phyloP scores from a whole-genome alignment of 2,888 invertebrate species.

The Elgonia sp. region DNA sequence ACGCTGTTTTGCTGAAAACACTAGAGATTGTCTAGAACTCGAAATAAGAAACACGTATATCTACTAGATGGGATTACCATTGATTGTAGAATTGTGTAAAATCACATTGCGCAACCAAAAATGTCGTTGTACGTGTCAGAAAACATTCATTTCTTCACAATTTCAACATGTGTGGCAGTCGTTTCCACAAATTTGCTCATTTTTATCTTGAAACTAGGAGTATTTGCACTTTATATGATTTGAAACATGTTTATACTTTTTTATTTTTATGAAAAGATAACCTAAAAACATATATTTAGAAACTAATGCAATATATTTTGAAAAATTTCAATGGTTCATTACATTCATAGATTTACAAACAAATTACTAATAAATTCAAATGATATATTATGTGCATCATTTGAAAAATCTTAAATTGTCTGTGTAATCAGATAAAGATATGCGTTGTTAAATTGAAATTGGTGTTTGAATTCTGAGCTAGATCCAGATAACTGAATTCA shows the following conservation, averaged over 20 bases:
- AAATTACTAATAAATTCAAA: too few species aligned
- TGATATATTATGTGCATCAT: too few species aligned
- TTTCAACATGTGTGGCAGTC: constrained; percentile 56
- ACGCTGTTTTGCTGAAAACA: constrained; percentile 69
- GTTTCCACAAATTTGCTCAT: constrained; percentile 37
- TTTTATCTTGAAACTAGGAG: constrained; percentile 40
- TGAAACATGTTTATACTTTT: not conserved
- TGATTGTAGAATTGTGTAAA: constrained; percentile 74
- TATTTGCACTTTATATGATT: constrained; percentile 24
- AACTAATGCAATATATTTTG: too few species aligned
- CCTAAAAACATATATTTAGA: not conserved
- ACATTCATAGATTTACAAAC: too few species aligned
- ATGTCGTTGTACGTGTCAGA: constrained; percentile 72
- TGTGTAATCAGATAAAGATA: constrained; percentile 7
- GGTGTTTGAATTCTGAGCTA: constrained; percentile 29
- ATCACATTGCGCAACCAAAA: constrained; percentile 66
- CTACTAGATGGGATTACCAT: constrained; percentile 67
- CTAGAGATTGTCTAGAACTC: constrained; percentile 70
- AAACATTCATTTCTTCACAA: constrained; percentile 65
- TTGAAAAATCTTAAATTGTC: not conserved
- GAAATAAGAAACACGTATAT: constrained; percentile 67
- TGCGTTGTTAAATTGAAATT: constrained; percentile 35
- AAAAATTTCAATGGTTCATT: too few species aligned
- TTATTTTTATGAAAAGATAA: not conserved
- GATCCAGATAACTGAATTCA: constrained; percentile 47